Conservation (phyloP, 2,113 vertebrate species). For the Amblyornis subalaris region DNA sequence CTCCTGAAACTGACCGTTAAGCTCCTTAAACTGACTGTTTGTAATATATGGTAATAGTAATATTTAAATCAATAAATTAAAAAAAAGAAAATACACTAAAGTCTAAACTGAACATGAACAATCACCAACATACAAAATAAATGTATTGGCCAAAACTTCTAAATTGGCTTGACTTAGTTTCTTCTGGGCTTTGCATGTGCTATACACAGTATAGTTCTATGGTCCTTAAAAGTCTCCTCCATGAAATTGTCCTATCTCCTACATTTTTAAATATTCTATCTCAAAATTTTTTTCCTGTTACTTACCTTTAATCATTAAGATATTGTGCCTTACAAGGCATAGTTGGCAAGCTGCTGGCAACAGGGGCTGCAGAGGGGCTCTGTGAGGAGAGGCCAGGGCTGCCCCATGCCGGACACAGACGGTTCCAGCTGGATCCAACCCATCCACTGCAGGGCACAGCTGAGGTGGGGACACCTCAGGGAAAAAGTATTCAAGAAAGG, state of each 20-base stretch:
- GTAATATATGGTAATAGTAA: background rate
- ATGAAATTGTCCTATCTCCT: accelerated
- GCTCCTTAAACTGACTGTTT: background rate
- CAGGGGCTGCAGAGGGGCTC: background rate
- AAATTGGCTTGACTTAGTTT: background rate
- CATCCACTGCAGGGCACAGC: accelerated
- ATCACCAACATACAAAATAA: background rate
- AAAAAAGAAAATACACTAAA: background rate
- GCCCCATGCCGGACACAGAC: accelerated
- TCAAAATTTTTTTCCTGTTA: background rate
- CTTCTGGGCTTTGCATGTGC: background rate
- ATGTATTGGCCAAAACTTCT: background rate
- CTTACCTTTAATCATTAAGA: background rate
- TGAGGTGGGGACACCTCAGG: accelerated
- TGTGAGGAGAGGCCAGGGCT: background rate
- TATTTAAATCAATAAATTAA: background rate
- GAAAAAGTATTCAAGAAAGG: background rate
- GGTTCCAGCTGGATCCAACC: accelerated
- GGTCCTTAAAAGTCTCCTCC: background rate
- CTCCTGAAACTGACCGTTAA: background rate
- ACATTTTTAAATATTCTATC: background rate
- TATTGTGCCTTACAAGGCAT: too few relatives aligned
- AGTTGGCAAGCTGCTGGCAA: background rate
- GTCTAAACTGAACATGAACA: background rate
- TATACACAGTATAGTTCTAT: background rate